Base-by-base conservation (phyloP, 2,888 invertebrate genomes). In the Eupithecia centaureata region DNA sequence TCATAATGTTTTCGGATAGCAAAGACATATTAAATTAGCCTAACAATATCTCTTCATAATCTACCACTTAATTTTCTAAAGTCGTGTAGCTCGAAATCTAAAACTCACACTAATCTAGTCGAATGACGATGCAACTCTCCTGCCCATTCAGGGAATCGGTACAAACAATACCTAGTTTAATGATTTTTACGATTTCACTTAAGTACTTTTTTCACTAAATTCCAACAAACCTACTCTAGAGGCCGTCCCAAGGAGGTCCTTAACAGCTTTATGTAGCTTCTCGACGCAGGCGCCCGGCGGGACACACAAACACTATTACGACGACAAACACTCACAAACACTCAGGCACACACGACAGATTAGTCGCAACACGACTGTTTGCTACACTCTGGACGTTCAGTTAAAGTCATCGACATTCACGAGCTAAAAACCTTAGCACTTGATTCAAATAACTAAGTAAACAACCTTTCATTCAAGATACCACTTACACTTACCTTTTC, bases 281-380 rank as follows among this genome's bases (percentile, higher is more conserved):
- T 13, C 56, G 59, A n/a, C 68, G 38, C 38, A 60, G 47, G 22
- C 47, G 47, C 47, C 47, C 38, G 38, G 2, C 42, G 33, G n/a
- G 13, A 27, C 35, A 18, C 4, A 35, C 60, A 61, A 68, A 68
- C 65, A 68, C 68, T 65, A 68, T 68, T 68, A 68, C 51, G 54
- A 27, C 3, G 65, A 52, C 65, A 68, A 68, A 68, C 68, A 68
- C 64, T 64, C 38, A 13, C n/a, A n/a, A n/a, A n/a, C n/a, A n/a
- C n/a, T n/a, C n/a, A 13, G 12, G n/a, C 5, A 15, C 51, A 52
- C 51, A 51, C 57, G 47, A 63, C 33, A 15, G 25, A 32, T 32
- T 63, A 25, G 8, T 15, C 10, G 3, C 30, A 35, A 25, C 52
- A 25, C 59, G 33, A 33, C 63, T 47, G 52, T 57, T 42, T 10